These are phyloP conservation scores for Hypomecis atomaria DNA, from an alignment of 2,888 invertebrate genomes.

Conservation along the genomic window DNA sequence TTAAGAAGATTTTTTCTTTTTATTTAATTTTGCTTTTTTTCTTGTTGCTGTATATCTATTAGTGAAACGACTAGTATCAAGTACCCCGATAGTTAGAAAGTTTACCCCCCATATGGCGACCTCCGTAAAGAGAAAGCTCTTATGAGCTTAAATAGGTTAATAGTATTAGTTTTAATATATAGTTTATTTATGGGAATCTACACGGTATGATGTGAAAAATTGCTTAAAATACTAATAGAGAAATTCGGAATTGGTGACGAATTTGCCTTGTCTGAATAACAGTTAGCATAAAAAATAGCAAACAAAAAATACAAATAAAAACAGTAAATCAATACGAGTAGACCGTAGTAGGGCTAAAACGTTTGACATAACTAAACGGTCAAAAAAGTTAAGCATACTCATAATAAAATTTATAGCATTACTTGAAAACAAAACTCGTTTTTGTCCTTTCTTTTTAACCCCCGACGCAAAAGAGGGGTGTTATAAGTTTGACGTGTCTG, in stretches of 20 bases:
- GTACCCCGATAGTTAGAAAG: slow-evolving; percentile 53
- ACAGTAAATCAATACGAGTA: too few species aligned
- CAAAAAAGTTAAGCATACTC: too few species aligned
- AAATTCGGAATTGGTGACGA: background rate
- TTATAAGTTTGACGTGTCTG: too few species aligned
- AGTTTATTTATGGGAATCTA: slow-evolving; percentile 22
- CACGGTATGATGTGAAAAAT: slow-evolving; percentile 28
- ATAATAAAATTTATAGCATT: too few species aligned
- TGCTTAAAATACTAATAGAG: slow-evolving; percentile 2
- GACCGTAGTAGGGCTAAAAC: too few species aligned
- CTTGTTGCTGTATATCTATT: slow-evolving; percentile 48
- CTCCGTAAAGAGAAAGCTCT: slow-evolving; percentile 44
- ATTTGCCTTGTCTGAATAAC: background rate
- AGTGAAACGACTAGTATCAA: slow-evolving; percentile 50
- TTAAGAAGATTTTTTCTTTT: background rate
- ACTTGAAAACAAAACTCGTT: too few species aligned
- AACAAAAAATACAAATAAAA: background rate
- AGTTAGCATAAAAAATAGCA: background rate
- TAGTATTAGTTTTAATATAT: slow-evolving; percentile 24
- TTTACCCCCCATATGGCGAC: slow-evolving; percentile 60
- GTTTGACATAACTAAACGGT: too few species aligned
- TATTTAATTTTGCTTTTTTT: background rate
- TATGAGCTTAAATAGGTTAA: slow-evolving; percentile 26
- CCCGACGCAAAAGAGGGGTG: too few species aligned
- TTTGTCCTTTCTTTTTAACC: too few species aligned